phyloP scores from a whole-genome alignment of 2,888 invertebrate genomes.

The Thyatira batis region DNA sequence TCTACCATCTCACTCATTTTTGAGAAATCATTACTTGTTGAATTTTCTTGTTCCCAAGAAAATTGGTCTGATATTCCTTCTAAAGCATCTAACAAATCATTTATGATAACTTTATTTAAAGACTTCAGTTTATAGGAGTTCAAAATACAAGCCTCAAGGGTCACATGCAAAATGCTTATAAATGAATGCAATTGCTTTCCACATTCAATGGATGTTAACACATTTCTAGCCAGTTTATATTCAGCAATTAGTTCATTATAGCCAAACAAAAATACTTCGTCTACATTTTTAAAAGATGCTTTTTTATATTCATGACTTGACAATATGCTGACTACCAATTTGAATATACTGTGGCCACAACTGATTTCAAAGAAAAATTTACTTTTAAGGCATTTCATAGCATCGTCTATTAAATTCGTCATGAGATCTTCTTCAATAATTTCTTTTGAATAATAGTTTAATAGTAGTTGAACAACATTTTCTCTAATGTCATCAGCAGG shows the following conservation, averaged over 20 bases:
- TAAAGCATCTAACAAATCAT: slow-evolving; percentile 47
- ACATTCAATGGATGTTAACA: slow-evolving; percentile 72
- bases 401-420: slow-evolving; percentile 59
- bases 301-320: slow-evolving; percentile 37
- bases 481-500: slow-evolving; percentile 85
- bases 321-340: slow-evolving; percentile 69
- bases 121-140: slow-evolving; percentile 44
- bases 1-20: slow-evolving; percentile 89
- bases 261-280: slow-evolving; percentile 60
- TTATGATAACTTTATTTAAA: slow-evolving; percentile 27
- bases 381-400: slow-evolving; percentile 75
- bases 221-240: slow-evolving; percentile 58
- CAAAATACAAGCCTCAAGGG: slow-evolving; percentile 49
- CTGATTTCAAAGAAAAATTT: slow-evolving; percentile 84
- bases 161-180: slow-evolving; percentile 57
- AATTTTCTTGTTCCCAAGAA: slow-evolving; percentile 55
- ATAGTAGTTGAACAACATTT: slow-evolving; percentile 73
- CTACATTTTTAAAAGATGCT: slow-evolving; percentile 44
- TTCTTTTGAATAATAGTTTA: slow-evolving; percentile 68
- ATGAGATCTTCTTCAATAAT: slow-evolving; percentile 42
- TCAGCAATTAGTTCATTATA: slow-evolving; percentile 50
- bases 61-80: slow-evolving; percentile 65
- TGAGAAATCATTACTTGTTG: slow-evolving; percentile 86
- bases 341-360: slow-evolving; percentile 82
- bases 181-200: slow-evolving; percentile 80